phyloP scores from a whole-genome alignment of 2,113 vertebrate species.

The Poeciliopsis prolifica region DNA sequence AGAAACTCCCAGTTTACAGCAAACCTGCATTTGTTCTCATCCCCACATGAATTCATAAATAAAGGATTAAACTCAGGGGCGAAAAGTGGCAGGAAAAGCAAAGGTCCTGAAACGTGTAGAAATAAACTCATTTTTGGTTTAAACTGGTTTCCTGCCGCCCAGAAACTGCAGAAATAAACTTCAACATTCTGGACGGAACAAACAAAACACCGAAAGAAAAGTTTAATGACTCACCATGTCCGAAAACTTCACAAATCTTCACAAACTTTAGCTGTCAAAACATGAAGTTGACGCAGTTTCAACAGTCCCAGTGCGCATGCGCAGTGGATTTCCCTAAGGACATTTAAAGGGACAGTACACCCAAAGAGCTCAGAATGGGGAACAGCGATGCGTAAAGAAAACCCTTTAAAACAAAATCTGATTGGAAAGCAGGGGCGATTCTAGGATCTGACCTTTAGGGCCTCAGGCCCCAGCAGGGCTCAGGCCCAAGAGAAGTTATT shows the following conservation, averaged over 20 bases:
- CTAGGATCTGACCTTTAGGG: too few relatives aligned
- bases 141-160: background rate
- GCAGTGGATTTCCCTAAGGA: background rate
- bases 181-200: background rate
- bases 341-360: constrained; percentile 10
- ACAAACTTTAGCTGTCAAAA: background rate
- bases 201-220: background rate
- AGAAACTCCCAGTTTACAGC: too few relatives aligned
- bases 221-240: constrained; percentile 13
- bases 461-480: too few relatives aligned
- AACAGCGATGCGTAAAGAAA: background rate
- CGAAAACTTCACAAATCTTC: background rate
- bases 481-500: too few relatives aligned
- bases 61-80: too few relatives aligned
- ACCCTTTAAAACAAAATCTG: too few relatives aligned
- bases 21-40: too few relatives aligned
- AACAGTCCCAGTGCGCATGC: constrained; percentile 1
- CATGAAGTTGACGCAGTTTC: background rate
- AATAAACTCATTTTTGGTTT: background rate
- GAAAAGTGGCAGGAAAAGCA: background rate
- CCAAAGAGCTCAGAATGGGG: background rate
- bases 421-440: too few relatives aligned
- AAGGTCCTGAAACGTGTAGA: background rate
- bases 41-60: too few relatives aligned
- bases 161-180: background rate